phyloP scores from a whole-genome alignment of 2,888 invertebrate species.

The Galerucella calmariensis region DNA sequence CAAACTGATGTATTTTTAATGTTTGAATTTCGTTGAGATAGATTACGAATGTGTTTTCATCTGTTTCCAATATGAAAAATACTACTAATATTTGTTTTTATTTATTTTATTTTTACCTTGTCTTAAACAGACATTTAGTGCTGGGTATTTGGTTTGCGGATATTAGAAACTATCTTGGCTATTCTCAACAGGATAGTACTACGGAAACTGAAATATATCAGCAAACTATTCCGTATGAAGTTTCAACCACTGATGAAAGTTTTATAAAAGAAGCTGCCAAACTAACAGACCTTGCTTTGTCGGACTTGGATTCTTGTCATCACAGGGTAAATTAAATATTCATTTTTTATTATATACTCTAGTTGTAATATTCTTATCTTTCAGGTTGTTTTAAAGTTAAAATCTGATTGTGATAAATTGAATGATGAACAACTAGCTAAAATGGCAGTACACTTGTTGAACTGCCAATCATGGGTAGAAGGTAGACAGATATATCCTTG shows the following conservation, averaged over 20 bases:
- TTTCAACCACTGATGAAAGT: constrained; percentile 70
- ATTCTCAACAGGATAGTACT: constrained; percentile 36
- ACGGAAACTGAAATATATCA: constrained; percentile 50
- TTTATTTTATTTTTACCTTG: constrained; percentile 7
- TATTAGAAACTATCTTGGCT: constrained; percentile 53
- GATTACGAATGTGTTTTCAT: neutral
- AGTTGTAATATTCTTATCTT: constrained; percentile 17
- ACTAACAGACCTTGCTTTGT: constrained; percentile 68
- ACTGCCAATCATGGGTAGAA: constrained; percentile 75
- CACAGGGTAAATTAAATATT: constrained; percentile 66
- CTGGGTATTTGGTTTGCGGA: constrained; percentile 21
- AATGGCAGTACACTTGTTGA: constrained; percentile 74
- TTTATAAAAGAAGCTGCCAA: constrained; percentile 73
- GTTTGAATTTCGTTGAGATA: neutral
- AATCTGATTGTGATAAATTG: constrained; percentile 70
- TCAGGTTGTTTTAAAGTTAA: constrained; percentile 71
- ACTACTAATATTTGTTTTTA: neutral
- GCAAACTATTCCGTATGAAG: constrained; percentile 67
- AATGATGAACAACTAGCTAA: constrained; percentile 75
- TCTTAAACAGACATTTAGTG: constrained; percentile 15
- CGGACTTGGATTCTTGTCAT: constrained; percentile 73
- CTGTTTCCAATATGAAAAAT: neutral
- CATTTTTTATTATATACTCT: too few relatives aligned
- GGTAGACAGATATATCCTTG: constrained; percentile 71
- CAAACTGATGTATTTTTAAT: constrained; percentile 5